Base-by-base conservation (phyloP, 2,113 vertebrate species). In the Trematomus loennbergii region DNA sequence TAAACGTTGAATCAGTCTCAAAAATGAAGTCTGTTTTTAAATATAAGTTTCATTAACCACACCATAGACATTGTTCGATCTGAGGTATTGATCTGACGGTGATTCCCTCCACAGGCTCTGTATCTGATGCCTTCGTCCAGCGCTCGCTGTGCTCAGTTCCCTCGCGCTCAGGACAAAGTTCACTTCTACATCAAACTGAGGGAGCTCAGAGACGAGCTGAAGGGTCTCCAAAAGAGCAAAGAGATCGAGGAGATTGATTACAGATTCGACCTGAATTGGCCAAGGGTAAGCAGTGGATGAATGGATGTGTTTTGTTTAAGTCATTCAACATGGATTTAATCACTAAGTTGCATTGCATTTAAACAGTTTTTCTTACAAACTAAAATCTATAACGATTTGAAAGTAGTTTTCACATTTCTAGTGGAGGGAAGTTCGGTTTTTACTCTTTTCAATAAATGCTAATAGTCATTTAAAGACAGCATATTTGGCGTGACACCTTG, bases 121-220 rank as follows among this genome's bases (percentile, higher is more conserved):
- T 99, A 97, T 0, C 96, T 99, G 78, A 99, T 99, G 98, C 98
- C 98, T 0, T 99, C 98, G 0, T 99, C 98, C 71, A 99, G 98
- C 36, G 98, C 98, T 7, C 95, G 98, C 9, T 99, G 98, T 79
- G 98, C 98, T 53, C 98, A 99, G 94, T 99, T 99, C 84, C 98
- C 98, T 18, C 96, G 98, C 0, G 98, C 98, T 55, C 98, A 99
- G 93, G 98, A 99, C 87, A 99, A 99, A 93, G 98, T 99, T 13
- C 98, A 99, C 93, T 99, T 97, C 90, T 99, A 99, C 88, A 99
- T 99, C 90, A 99, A 99, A 77, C 94, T 99, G 84, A 95, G 96
- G 81, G 98, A 99, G 69, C 94, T 99, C n/a, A 82, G 98, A 79
- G 97, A 99, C 74, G 94, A 98, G 20, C 92, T 99, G 87, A 98